Base-by-base conservation (phyloP, 2,113 vertebrate species). In the Apodemus speciosus region DNA sequence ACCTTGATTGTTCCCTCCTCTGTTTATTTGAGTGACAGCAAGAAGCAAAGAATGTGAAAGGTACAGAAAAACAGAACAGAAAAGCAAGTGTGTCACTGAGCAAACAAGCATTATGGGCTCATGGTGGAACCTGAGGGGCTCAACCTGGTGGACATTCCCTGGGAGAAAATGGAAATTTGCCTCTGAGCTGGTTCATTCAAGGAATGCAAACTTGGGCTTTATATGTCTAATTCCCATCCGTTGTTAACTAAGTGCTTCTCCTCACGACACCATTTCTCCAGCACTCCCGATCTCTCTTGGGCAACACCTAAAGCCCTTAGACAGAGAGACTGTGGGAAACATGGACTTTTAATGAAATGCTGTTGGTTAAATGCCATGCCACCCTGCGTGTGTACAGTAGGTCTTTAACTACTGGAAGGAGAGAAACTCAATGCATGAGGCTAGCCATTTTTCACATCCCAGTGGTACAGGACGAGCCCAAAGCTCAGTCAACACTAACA, bases 161-260 rank as follows among this genome's bases (percentile, higher is more conserved):
- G 1, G 30, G 27, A 88, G 14, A 84, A 23, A n/a, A 1, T 20
- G 2, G n/a, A 64, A 64, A 86, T 25, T 51, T 9, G 64, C 18
- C 7, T n/a, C 56, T 83, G 25, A 87, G 20, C 53, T 80, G 7
- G 4, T 16, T 11, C 58, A 75, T 20, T 16, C 4, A 64, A 56
- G n/a, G 35, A 23, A 79, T 30, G 56, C 95, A 32, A 85, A 92
- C 43, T 72, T 7, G 53, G 30, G 3, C 1, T 49, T 68, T 49
- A 76, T 64, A 43, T 32, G 51, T 40, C 38, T 68, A 90, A 6
- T 11, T 53, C 58, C 51, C 51, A 81, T 46, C 76, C 4, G 84
- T 79, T 90, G 79, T 85, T 76, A 87, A 62, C 64, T 62, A 88
- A 64, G 9, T 32, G 3, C 58, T 84, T 90, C 51, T 91, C 60